A percentile compares a stretch with the other conserved stretches of the same genome.
Conservation (phyloP, 1,140 invertebrate species). For the Stegodyphus mimosarum region DNA sequence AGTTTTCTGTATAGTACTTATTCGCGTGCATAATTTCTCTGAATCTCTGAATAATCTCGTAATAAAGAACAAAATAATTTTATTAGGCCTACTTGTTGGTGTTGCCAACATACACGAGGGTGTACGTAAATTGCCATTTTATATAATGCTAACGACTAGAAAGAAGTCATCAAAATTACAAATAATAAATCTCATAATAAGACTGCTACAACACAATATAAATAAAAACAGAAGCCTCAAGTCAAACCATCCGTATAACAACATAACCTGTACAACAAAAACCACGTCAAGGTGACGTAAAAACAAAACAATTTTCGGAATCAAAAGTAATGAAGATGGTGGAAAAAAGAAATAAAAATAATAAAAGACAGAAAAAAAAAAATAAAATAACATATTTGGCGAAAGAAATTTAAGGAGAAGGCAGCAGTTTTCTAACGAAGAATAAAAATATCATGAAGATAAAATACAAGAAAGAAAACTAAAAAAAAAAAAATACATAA, state of each 20-base stretch:
- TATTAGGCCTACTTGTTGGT: no score
- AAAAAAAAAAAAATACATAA: conserved; percentile 22
- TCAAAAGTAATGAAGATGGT: background rate
- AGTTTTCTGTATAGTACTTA: no score
- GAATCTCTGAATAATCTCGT: no score
- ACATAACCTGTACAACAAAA: conserved; percentile 17
- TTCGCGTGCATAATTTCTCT: no score
- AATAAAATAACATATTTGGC: background rate
- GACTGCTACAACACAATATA: no score
- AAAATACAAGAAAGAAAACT: background rate
- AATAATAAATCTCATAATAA: background rate
- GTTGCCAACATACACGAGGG: no score
- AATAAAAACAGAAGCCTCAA: background rate
- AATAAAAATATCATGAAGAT: no score
- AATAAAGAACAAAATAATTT: no score
- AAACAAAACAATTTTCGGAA: background rate
- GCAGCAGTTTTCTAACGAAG: background rate
- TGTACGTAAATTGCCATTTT: no score
- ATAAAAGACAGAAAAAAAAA: background rate
- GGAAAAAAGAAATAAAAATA: conserved; percentile 18
- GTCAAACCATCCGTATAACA: conserved; percentile 44
- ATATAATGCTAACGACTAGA: no score
- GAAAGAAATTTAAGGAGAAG: conserved; percentile 31
- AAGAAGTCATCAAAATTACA: background rate
- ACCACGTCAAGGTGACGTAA: conserved; percentile 7